Evolutionary conservation across 2,113 vertebrate species (phyloP), one percentile per base, ranked within the genome.

Genomic region (Hassar affinis): DNA sequence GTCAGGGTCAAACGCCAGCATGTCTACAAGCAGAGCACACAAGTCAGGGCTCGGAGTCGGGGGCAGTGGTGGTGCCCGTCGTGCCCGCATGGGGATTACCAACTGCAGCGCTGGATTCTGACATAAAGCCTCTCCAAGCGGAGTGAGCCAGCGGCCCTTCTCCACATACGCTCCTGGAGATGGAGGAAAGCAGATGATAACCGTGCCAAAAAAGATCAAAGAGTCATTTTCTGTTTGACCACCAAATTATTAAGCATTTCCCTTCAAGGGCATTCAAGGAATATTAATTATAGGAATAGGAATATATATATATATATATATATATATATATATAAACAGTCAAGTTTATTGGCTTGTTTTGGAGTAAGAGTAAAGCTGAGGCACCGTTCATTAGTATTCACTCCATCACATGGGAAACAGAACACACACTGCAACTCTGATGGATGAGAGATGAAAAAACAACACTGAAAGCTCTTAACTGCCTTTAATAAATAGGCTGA

Each of bases 21-120:
- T 98, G 92, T 98, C 96, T 91, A 95, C 94, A 89, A 99, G 92
- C 91, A 99, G 96, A 86, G 93, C 85, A 85, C 96, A 96, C 91
- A 95, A 92, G 57, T 95, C 95, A 68, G 96, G 95, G 81, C 95
- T 89, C 0, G 93, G 93, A 57, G 92, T 86, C 10, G 91, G 89
- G 0, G 92, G 93, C 86, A 93, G 89, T 2, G 91, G 95, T 90
- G 97, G 96, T 81, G 95, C 95, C 88, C 96, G 95, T 90, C 95
- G 95, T 89, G 94, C 95, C 93, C 95, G 98, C 93, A 96, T 95
- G 47, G 97, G 98, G 93, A 99, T 97, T 86, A 94, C 94, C 93
- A 98, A 91, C 94, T 96, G 96, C 94, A 98, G 96, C 91, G 95
- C 95, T 77, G 96, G 95, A 86, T 98, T 98, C 91, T 98, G 95